Base-by-base conservation (phyloP, 2,797 vertebrate genomes). In the Dallia pectoralis region DNA sequence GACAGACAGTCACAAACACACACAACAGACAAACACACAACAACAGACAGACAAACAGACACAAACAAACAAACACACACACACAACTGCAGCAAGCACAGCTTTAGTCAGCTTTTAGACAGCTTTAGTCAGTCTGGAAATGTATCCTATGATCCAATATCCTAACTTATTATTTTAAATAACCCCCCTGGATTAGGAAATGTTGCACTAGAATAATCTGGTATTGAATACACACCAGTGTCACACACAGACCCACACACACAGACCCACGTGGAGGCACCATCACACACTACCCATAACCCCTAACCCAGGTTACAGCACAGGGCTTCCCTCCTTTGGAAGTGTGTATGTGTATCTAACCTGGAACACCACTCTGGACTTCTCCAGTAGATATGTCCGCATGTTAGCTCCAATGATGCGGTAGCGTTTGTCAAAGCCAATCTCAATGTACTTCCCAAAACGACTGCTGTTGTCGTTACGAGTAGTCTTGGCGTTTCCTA, bases 401-500 rank as follows among this genome's bases (percentile, higher is more conserved):
- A 99, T 99, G 87, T 99, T 98, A 84, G 97, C 98, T 65, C 98
- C 97, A 16, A 95, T 96, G 88, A 99, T 99, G 62, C 95, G 94
- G 81, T 93, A 97, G 49, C 94, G 92, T 79, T 87, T 95, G 90
- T 98, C 96, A 66, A 99, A 99, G 66, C 97, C 98, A 49, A 99
- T 99, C 87, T 99, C 97, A 12, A 99, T 99, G 85, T 99, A 99
- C 78, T 99, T 99, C 32, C 98, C 98, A 81, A 99, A 99, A 64
- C 98, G 97, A 88, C 98, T 99, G 92, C 98, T 99, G 87, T 99
- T 99, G 91, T 99, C 98, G 49, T 99, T 99, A 73, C 97, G 93
- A 29, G 97, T 99, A 65, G 98, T 99, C 89, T 99, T 99, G 72
- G 98, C 98, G 72, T 99, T 99, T 79, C 98, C 98, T 63, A 99